phyloP scores from a whole-genome alignment of 1,140 invertebrate species.

The Euborellia annulipes region DNA sequence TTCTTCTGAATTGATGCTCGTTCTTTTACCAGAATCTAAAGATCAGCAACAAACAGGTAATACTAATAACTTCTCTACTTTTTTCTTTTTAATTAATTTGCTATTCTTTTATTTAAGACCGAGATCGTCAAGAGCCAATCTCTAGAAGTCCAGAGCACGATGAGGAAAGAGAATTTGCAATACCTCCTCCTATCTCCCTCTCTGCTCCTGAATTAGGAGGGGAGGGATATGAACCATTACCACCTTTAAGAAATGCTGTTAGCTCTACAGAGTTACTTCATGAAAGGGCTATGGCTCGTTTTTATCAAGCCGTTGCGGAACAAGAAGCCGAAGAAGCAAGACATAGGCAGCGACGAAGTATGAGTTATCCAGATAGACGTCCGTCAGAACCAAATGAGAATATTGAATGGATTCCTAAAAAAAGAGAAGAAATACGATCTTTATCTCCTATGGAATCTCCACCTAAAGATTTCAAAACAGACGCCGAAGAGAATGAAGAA shows the following conservation, averaged over 20 bases:
- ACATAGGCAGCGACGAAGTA: too few species aligned
- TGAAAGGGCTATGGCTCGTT: constrained; percentile 58
- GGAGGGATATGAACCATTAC: constrained; percentile 24
- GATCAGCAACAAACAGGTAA: constrained; percentile 10
- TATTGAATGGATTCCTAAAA: too few species aligned
- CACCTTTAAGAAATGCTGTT: constrained; percentile 45
- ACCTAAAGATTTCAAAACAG: too few species aligned
- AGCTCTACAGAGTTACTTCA: constrained; percentile 67
- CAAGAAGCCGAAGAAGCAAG: constrained; percentile 39
- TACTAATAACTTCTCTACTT: neutral
- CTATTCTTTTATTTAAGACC: too few species aligned
- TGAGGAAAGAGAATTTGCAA: constrained; percentile 34
- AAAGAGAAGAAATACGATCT: too few species aligned
- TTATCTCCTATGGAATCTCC: too few species aligned
- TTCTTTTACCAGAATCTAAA: constrained; percentile 48
- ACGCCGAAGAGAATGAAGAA: too few species aligned
- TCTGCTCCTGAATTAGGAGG: constrained; percentile 56
- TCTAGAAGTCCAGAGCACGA: constrained; percentile 12
- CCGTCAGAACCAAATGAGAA: too few species aligned
- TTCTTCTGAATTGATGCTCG: constrained; percentile 64
- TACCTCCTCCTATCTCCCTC: constrained; percentile 58
- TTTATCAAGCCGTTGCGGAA: constrained; percentile 53
- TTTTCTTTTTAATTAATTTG: neutral
- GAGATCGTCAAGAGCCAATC: too few species aligned
- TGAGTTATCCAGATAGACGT: too few species aligned